Base-by-base conservation (phyloP, 2,888 invertebrate genomes). In the Gonocerus acuteangulatus region DNA sequence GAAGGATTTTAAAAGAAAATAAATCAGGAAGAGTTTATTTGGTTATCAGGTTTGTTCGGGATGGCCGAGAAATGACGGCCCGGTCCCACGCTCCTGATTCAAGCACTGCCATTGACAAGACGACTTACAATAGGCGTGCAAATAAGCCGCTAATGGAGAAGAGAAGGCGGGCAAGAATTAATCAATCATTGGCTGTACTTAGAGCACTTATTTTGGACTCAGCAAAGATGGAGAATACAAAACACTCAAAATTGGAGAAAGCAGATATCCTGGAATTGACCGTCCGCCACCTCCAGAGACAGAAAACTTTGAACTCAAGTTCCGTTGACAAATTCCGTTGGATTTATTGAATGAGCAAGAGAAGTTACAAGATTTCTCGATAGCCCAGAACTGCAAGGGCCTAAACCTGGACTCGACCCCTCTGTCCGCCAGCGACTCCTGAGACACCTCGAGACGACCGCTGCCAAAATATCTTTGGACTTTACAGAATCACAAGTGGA, bases 181-280 rank as follows among this genome's bases (percentile, higher is more conserved):
- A 86, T 74, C 84, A 85, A 74, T 85, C 85, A 71, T 75, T 86
- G 71, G 84, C 84, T 68, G 83, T 84, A 70, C 76, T 86, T 62
- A 86, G 86, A 75, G 80, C 83, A 60, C 78, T 86, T 47, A 85
- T 86, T 68, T 77, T 86, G 65, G 85, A 85, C 74, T 82, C 83
- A 62, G 84, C 84, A 44, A 82, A 73, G 72, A 67, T 75, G 68
- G 71, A 74, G 77, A 81, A 81, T 72, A 84, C 84, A 54, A 85
- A 85, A 71, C 88, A 89, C 72, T 85, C 86, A 65, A 90, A 89
- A 75, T 77, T 89, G 73, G 89, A 90, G 74, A 90, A 90, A 73
- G 87, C 87, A 2, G 90, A 90, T 74, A 89, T 90, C 69, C 75
- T 90, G 65, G 90, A 90, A 74, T 78, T 89, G 73, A 88, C 89